phyloP scores from a whole-genome alignment of 1,140 invertebrate genomes.

The Chionoecetes opilio region DNA sequence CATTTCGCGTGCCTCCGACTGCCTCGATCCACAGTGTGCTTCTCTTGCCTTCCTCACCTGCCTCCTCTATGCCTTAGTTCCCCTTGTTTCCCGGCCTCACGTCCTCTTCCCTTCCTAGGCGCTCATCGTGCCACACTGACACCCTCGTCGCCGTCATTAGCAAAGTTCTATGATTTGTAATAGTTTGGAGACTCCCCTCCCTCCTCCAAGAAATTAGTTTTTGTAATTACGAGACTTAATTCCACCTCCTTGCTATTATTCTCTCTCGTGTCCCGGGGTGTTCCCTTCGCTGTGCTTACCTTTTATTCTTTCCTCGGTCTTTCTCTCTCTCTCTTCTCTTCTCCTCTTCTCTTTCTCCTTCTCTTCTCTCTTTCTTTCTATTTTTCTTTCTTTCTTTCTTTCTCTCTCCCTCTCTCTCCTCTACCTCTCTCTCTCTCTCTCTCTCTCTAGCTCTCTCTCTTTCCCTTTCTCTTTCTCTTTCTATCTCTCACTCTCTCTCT shows the following conservation, averaged over 20 bases:
- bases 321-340: background rate
- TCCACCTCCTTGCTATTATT: slow-evolving; percentile 2
- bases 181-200: background rate
- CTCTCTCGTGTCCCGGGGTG: background rate
- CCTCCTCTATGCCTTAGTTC: background rate
- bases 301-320: background rate
- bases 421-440: slow-evolving; percentile 3
- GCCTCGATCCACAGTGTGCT: background rate
- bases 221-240: slow-evolving; percentile 21
- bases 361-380: no score
- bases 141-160: background rate
- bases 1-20: background rate
- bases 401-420: background rate
- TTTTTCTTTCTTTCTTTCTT: background rate
- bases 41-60: background rate
- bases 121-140: background rate
- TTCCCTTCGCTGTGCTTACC: background rate
- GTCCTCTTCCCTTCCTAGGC: background rate
- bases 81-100: background rate
- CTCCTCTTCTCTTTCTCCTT: background rate
- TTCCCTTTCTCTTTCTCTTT: slow-evolving; percentile 16
- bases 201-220: background rate
- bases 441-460: background rate
- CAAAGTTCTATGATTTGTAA: background rate
- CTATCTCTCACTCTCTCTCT: background rate